These are phyloP conservation scores for Centrocercus urophasianus DNA, from an alignment of 2,113 vertebrate species.

Conservation along the genomic window DNA sequence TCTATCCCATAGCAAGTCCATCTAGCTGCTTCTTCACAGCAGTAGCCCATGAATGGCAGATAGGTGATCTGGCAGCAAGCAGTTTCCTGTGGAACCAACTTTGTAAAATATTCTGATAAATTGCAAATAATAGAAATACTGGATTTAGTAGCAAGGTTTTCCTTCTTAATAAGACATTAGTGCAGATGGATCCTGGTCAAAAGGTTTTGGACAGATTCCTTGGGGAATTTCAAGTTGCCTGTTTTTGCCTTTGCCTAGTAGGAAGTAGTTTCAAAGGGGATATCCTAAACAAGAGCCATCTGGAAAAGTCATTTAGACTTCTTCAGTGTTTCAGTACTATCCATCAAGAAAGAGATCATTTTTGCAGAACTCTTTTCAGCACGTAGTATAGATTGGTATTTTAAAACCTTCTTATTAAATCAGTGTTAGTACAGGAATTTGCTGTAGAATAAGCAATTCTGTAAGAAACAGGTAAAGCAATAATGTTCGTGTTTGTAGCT, in stretches of 20 bases:
- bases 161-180: conserved; percentile 10
- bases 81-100: neutral
- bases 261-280: conserved; percentile 39
- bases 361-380: conserved; percentile 3
- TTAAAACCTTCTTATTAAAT: neutral
- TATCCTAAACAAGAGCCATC: conserved; percentile 34
- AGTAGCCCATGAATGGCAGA: neutral
- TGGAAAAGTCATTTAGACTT: conserved; percentile 37
- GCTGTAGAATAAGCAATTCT: neutral
- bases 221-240: conserved; percentile 39
- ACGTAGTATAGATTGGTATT: neutral
- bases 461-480: neutral
- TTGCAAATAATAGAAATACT: neutral
- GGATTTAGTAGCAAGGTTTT: neutral
- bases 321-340: conserved; percentile 26
- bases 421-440: neutral
- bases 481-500: neutral
- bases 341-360: neutral
- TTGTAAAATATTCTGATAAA: neutral
- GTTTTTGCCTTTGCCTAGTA: conserved; percentile 45
- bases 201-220: conserved; percentile 47
- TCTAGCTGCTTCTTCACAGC: neutral
- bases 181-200: conserved; percentile 38
- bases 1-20: neutral
- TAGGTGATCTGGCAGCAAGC: neutral